Evolutionary conservation across 2,888 invertebrate species (phyloP).

Genomic region (Venusia cambrica): DNA sequence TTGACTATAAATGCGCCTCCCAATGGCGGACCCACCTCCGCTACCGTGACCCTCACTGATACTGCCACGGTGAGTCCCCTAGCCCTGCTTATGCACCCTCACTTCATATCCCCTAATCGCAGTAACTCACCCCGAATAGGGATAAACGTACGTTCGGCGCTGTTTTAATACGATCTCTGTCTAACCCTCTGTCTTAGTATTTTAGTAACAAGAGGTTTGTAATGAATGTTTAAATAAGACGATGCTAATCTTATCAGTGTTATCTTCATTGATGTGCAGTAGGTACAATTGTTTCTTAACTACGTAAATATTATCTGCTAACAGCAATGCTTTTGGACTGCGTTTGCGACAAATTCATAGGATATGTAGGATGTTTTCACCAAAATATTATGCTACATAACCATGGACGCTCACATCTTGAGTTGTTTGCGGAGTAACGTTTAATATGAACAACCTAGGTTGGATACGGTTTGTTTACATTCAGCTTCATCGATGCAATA

Average conservation of each 20-base stretch:
- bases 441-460: constrained; percentile 35
- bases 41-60: constrained; percentile 77
- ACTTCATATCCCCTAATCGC: constrained; percentile 66
- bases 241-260: too few relatives aligned
- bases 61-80: constrained; percentile 80
- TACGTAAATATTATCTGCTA: too few relatives aligned
- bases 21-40: constrained; percentile 67
- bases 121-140: constrained; percentile 68
- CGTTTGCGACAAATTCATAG: too few relatives aligned
- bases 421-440: too few relatives aligned
- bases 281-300: too few relatives aligned
- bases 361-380: too few relatives aligned
- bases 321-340: too few relatives aligned
- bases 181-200: constrained; percentile 24
- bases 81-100: constrained; percentile 69
- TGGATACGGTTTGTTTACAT: constrained; percentile 53
- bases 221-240: too few relatives aligned
- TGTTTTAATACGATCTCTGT: constrained; percentile 57
- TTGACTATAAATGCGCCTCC: constrained; percentile 47
- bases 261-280: too few relatives aligned
- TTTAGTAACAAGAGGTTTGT: too few relatives aligned
- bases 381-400: too few relatives aligned
- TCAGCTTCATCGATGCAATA: constrained; percentile 46
- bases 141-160: constrained; percentile 55
- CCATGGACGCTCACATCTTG: too few relatives aligned